phyloP scores from a whole-genome alignment of 2,888 invertebrate genomes.

The Apantesis nais region DNA sequence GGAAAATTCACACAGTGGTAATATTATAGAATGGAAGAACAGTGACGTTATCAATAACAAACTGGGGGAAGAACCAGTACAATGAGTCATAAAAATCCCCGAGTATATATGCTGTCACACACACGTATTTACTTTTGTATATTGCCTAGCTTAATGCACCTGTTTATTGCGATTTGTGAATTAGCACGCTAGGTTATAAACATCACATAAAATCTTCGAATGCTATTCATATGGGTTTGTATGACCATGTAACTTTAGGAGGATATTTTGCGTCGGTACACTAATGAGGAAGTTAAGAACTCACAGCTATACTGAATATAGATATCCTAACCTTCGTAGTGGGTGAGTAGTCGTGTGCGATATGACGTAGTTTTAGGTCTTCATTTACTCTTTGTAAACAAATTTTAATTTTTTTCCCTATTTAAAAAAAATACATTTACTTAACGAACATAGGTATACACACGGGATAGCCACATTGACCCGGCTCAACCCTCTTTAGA shows the following conservation, averaged over 20 bases:
- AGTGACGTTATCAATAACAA: conserved; percentile 29
- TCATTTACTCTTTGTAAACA: not conserved
- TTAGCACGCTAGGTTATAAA: not conserved
- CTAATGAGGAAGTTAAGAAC: not conserved
- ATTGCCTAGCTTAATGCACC: not conserved
- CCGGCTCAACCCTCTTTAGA: too few species aligned
- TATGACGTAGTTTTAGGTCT: not conserved
- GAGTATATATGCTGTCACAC: conserved; percentile 13
- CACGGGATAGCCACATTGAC: too few species aligned
- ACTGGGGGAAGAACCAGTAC: conserved; percentile 63
- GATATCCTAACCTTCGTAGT: not conserved
- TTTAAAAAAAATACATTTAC: too few species aligned
- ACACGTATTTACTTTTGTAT: not conserved
- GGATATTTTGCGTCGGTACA: not conserved
- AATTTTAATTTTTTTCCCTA: too few species aligned
- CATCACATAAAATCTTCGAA: not conserved
- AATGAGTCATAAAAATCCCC: conserved; percentile 70
- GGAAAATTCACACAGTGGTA: conserved; percentile 42
- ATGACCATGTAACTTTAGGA: not conserved
- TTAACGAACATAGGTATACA: too few species aligned
- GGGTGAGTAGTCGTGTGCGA: not conserved
- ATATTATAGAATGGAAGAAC: conserved; percentile 18
- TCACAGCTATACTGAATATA: not conserved
- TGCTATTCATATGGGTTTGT: not conserved
- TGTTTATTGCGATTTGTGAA: not conserved